Evolutionary conservation across 2,113 vertebrate species (phyloP), one percentile per base, ranked within the genome.

Genomic region (Clarias batrachus): DNA sequence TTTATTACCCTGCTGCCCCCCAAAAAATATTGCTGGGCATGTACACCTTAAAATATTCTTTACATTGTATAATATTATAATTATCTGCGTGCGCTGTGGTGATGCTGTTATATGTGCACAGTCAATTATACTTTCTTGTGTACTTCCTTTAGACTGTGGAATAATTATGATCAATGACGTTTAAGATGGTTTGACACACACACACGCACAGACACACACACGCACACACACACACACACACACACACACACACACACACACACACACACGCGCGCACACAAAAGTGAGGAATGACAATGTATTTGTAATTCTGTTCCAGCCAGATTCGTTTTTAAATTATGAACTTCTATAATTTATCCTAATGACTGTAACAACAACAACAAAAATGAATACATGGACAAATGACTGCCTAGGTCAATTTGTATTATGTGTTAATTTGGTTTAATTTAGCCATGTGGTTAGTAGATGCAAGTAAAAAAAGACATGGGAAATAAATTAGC

Each of bases 331-430:
- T 48, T 25, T 52, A 37, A 73, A 74, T 81, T 71, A 76, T 66
- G 19, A 57, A 23, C 54, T 86, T 89, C 91, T 88, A 78, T 68
- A 16, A 82, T 30, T 30, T 68, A 30, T 0, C 14, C 1, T 33
- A 33, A 30, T 68, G 66, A 68, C 13, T 68, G 4, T 17, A 68
- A 17, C 66, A 68, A 30, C 13, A 68, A 59, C 57, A 59, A 59
- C 16, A 59, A 48, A 48, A 48, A 65, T 68, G 5, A 19, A 21
- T 92, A 93, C 21, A 68, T 13, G 23, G 25, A 88, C 79, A 81
- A 82, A 85, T 73, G 84, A 88, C 90, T 91, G 90, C 90, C 91
- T 90, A 89, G 91, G 87, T 91, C 81, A 90, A 85, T 92, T 93
- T 63, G 88, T 91, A 91, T 93, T 91, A 86, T 90, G 86, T 91